These are phyloP conservation scores for Mythimna pallens DNA, from an alignment of 2,888 invertebrate genomes.

Conservation along the genomic window DNA sequence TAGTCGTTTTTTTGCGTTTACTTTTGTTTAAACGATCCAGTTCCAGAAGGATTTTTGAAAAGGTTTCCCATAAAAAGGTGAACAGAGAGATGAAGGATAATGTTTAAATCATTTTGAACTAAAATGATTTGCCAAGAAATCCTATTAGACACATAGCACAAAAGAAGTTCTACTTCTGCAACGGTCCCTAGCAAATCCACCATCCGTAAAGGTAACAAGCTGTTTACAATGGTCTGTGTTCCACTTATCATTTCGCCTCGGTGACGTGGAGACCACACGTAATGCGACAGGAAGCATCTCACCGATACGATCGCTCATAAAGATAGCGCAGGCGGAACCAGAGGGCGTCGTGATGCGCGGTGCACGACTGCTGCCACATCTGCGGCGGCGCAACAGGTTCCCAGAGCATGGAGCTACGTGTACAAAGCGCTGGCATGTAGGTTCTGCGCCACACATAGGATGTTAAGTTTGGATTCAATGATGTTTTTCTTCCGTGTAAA, in stretches of 20 bases:
- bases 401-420: neutral
- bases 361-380: neutral
- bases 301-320: slow-evolving; percentile 1
- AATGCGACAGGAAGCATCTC: neutral
- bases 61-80: no score
- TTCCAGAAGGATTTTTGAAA: no score
- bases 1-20: no score
- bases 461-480: no score
- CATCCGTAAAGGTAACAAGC: neutral
- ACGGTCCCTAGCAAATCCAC: neutral
- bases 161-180: neutral
- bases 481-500: neutral
- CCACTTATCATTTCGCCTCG: no score
- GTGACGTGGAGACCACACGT: neutral
- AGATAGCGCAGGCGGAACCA: slow-evolving; percentile 9
- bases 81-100: no score
- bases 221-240: neutral
- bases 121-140: no score
- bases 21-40: no score
- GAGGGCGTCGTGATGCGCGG: slow-evolving; percentile 6
- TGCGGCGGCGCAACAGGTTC: neutral
- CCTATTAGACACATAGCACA: neutral
- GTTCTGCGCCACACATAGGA: no score
- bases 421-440: no score
- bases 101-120: no score